Conservation (phyloP, 2,113 vertebrate genomes). For the Xerus inauris region DNA sequence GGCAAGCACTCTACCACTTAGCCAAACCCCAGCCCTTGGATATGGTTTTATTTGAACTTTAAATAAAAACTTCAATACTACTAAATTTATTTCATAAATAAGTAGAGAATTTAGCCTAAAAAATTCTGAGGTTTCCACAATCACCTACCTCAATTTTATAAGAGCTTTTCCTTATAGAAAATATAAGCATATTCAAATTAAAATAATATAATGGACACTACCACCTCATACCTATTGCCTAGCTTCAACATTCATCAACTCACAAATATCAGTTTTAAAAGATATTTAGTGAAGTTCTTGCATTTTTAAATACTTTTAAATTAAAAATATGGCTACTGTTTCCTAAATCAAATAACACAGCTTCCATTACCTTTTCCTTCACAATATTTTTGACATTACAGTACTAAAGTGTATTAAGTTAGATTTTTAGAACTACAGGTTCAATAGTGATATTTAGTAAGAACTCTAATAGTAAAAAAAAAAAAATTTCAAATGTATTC, state of each 20-base stretch:
- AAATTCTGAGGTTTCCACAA: constrained; percentile 33
- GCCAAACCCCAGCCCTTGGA: no score
- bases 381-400: not conserved
- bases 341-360: not conserved
- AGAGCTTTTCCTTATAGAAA: not conserved
- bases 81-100: not conserved
- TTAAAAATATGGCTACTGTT: not conserved
- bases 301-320: not conserved
- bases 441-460: not conserved
- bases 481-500: not conserved
- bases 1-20: no score
- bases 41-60: not conserved
- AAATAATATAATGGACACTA: not conserved
- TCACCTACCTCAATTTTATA: not conserved
- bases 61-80: not conserved
- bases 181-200: constrained; percentile 17
- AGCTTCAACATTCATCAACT: constrained; percentile 35
- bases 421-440: constrained; percentile 13
- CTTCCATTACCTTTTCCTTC: not conserved
- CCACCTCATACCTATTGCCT: not conserved
- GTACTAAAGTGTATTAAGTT: not conserved
- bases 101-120: not conserved
- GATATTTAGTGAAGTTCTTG: not conserved
- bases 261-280: constrained; percentile 16
- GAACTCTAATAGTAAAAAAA: constrained; percentile 44